These are phyloP conservation scores for Villa cingulata DNA, from an alignment of 2,888 invertebrate genomes.

Conservation along the genomic window DNA sequence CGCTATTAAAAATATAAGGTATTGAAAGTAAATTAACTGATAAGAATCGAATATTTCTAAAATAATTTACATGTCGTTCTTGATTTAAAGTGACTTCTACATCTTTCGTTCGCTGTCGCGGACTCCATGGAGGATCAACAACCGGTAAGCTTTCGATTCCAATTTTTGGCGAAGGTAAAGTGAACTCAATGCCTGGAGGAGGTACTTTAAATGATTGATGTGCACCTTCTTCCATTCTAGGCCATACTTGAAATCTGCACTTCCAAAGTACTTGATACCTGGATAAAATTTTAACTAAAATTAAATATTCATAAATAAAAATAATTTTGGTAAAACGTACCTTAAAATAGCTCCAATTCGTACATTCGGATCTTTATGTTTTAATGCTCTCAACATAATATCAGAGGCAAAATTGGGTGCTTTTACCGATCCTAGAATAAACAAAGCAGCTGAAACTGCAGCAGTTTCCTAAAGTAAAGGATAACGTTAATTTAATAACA, in stretches of 20 bases:
- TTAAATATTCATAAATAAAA: background rate
- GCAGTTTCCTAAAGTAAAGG: slow-evolving; percentile 49
- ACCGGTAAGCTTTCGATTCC: slow-evolving; percentile 89
- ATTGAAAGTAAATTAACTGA: background rate
- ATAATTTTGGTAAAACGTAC: slow-evolving; percentile 25
- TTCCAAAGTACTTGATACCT: slow-evolving; percentile 94
- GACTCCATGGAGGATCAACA: slow-evolving; percentile 98
- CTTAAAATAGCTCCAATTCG: slow-evolving; percentile 71
- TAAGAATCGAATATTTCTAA: background rate
- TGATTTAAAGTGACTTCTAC: slow-evolving; percentile 98
- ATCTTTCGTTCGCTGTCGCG: slow-evolving; percentile 94
- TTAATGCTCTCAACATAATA: slow-evolving; percentile 77
- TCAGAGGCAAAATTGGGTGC: slow-evolving; percentile 79
- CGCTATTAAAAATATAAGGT: slow-evolving; percentile 42
- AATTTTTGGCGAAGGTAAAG: slow-evolving; percentile 95
- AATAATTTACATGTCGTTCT: slow-evolving; percentile 71
- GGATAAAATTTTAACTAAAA: background rate
- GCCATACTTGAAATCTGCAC: slow-evolving; percentile 95
- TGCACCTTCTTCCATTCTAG: slow-evolving; percentile 96
- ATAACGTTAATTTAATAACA: too few species aligned
- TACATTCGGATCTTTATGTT: slow-evolving; percentile 67
- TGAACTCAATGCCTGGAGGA: slow-evolving; percentile 98
- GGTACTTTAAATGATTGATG: slow-evolving; percentile 94
- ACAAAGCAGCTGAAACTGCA: slow-evolving; percentile 73
- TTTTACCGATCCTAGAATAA: slow-evolving; percentile 86